Evolutionary conservation across 2,888 invertebrate genomes (phyloP).

Genomic region (Oeneis ivallda): DNA sequence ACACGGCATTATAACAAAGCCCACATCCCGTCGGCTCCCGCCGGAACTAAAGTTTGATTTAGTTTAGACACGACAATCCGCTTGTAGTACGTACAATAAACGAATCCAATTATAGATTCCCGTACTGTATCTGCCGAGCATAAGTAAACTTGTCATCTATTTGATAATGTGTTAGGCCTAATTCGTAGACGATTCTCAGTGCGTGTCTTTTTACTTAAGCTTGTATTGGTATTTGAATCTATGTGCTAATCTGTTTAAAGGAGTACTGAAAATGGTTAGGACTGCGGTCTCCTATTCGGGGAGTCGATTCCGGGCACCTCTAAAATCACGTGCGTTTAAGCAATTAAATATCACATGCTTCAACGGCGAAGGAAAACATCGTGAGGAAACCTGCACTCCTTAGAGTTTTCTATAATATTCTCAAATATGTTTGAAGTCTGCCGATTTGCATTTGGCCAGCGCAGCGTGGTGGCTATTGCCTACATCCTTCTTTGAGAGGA

Average conservation of each 20-base stretch:
- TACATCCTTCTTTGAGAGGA: no score
- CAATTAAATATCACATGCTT: no score
- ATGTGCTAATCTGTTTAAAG: background rate
- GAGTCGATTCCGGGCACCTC: no score
- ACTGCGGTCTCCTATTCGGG: no score
- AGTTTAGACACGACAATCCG: constrained; percentile 61
- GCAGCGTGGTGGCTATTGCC: no score
- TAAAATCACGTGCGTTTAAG: no score
- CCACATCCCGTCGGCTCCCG: constrained; percentile 52
- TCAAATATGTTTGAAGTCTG: no score
- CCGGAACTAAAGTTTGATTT: constrained; percentile 76
- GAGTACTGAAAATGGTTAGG: no score
- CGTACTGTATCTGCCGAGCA: constrained; percentile 30
- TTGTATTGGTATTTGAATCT: background rate
- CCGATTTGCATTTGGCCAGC: no score
- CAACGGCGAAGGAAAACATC: no score
- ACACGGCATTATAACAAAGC: constrained; percentile 11
- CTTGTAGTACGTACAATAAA: constrained; percentile 42
- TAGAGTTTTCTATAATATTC: no score
- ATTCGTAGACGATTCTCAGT: background rate
- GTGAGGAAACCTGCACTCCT: no score
- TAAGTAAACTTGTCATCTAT: background rate
- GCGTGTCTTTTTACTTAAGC: background rate
- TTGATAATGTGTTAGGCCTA: background rate
- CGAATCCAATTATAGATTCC: constrained; percentile 43